Base-by-base conservation (phyloP, 1,140 invertebrate genomes). In the Bombyx mori region DNA sequence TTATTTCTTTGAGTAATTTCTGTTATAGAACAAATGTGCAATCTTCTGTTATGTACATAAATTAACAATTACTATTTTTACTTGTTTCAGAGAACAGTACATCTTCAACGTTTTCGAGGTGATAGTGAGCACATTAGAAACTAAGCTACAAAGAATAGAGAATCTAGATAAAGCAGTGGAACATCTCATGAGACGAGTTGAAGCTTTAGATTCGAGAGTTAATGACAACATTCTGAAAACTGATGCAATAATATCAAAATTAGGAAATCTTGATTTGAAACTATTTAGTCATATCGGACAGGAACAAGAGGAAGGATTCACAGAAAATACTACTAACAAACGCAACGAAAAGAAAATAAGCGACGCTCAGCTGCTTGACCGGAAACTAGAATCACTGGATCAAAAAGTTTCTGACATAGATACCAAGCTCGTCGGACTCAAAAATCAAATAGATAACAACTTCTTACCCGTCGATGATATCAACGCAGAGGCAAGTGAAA, bases 51-150 rank as follows among this genome's bases (percentile, higher is more conserved):
- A 35, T 35, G 26, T 35, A 35, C 26, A 35, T 35, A 35, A 35
- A 35, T 35, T 56, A 56, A 43, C 4, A 10, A 58, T 47, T 18
- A 47, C 2, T 22, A 46, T 68, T 70, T 79, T 74, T 66, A 71
- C 86, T 85, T 88, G 75, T 93, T 93, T 51, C 92, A 96, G 95
- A 82, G 95, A 96, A 78, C 94, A 96, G 77, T 95, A 96, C 78
- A 90, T 96, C 46, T 94, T 95, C 81, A 94, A 95, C 71, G 93
- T 97, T 43, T 96, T 96, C 84, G 95, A 96, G 82, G 93, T 95
- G 8, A 94, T 96, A 63, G 93, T 96, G 22, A 95, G 94, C 57
- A 96, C 94, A 9, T 86, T 97, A 63, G 95, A 97, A 77, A 94
- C 93, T 8, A 96, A 96, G 88, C 86, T 97, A 4, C 93, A 95